Evolutionary conservation across 2,113 vertebrate genomes (phyloP).

Genomic region (Peromyscus maniculatus): DNA sequence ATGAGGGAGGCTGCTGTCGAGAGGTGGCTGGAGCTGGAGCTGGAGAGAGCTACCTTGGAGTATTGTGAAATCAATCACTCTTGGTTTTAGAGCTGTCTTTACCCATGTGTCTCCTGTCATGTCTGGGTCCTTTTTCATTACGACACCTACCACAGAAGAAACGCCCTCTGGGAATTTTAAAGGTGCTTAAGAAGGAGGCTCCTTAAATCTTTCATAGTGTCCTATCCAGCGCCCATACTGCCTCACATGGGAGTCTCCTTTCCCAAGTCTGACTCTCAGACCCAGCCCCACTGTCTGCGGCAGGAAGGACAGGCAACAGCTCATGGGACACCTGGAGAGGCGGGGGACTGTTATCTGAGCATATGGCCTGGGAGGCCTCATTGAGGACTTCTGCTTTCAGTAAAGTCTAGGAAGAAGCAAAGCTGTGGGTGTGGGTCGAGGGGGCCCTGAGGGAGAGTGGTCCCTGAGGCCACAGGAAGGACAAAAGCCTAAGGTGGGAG

Average conservation of each 20-base stretch:
- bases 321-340: not conserved
- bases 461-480: not conserved
- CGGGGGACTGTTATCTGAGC: not conserved
- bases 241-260: not conserved
- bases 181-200: conserved; percentile 77
- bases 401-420: not conserved
- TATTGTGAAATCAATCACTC: conserved; percentile 88
- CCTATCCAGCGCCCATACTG: not conserved
- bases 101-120: conserved; percentile 85
- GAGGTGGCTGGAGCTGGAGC: conserved; percentile 84
- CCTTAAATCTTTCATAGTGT: conserved; percentile 59
- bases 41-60: conserved; percentile 85
- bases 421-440: too few relatives aligned
- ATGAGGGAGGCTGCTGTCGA: conserved; percentile 84
- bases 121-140: conserved; percentile 84
- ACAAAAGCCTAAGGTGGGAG: not conserved
- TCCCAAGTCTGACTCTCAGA: not conserved
- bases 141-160: conserved; percentile 84
- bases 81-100: conserved; percentile 86
- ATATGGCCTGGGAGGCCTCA: not conserved
- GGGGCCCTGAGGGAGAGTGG: not conserved
- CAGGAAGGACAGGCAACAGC: not conserved
- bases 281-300: rapidly evolving
- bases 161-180: conserved; percentile 81
- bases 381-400: not conserved